Evolutionary conservation across 2,113 vertebrate species (phyloP).

Genomic region (Perca flavescens): DNA sequence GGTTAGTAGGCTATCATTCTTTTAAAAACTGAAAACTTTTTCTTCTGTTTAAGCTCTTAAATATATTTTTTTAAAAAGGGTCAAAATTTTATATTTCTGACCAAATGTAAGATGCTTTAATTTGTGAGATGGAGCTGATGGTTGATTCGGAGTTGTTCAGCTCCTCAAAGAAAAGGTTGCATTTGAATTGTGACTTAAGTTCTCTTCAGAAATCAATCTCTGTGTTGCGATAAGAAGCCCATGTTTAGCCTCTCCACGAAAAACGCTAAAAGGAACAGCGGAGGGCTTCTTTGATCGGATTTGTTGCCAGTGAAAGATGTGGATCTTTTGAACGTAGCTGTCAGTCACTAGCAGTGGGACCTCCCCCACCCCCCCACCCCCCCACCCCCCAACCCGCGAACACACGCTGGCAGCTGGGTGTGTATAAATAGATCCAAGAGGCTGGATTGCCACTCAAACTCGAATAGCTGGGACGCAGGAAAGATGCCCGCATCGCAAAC

Average conservation of each 20-base stretch:
- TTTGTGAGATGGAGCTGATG: background rate
- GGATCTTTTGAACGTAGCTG: conserved; percentile 78
- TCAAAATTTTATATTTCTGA: background rate
- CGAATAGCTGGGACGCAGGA: conserved; percentile 48
- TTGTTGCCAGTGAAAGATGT: conserved; percentile 81
- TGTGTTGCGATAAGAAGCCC: conserved; percentile 60
- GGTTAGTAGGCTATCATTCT: too few relatives aligned
- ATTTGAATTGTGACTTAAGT: conserved; percentile 61
- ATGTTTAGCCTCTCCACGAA: conserved; percentile 70
- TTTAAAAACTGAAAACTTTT: too few relatives aligned
- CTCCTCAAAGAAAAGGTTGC: conserved; percentile 17
- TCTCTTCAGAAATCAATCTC: conserved; percentile 51
- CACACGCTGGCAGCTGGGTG: conserved; percentile 52
- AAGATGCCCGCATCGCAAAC: conserved; percentile 84
- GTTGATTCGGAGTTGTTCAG: background rate
- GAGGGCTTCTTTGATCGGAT: conserved; percentile 87
- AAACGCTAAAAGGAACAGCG: conserved; percentile 84
- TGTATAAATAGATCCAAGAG: conserved; percentile 67
- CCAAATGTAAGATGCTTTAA: background rate
- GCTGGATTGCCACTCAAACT: conserved; percentile 39
- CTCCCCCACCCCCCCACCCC: conserved; percentile 58
- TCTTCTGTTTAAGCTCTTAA: background rate
- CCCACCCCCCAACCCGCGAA: background rate
- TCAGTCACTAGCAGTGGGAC: conserved; percentile 73
- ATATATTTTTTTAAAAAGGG: background rate